Evolutionary conservation across 2,797 vertebrate species (phyloP).

Genomic region (Choloepus didactylus): DNA sequence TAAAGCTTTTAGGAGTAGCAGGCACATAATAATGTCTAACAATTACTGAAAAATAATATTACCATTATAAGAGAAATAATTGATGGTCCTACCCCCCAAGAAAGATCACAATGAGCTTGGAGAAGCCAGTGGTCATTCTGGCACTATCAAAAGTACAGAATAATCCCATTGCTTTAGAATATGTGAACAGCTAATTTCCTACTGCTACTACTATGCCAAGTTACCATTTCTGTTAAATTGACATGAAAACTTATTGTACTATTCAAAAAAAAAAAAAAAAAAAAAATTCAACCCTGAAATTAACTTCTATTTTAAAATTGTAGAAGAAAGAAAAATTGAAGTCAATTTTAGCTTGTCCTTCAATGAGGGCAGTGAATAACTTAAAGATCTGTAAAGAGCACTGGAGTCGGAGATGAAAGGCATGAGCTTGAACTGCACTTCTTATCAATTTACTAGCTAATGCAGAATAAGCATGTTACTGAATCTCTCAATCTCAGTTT

Average conservation of each 20-base stretch:
- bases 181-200: not conserved
- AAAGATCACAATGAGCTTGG: not conserved
- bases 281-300: not conserved
- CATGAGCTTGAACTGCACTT: not conserved
- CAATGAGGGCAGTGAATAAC: not conserved
- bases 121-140: not conserved
- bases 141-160: not conserved
- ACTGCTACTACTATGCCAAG: not conserved
- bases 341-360: conserved; percentile 21
- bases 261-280: not conserved
- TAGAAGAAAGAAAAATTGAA: not conserved
- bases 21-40: not conserved
- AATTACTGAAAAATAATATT: not conserved
- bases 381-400: not conserved
- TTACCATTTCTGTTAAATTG: conserved; percentile 16
- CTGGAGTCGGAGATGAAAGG: not conserved
- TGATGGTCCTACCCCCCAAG: not conserved
- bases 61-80: not conserved
- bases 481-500: not conserved
- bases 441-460: not conserved
- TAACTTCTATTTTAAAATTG: conserved; percentile 6
- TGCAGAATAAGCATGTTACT: not conserved
- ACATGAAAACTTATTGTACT: not conserved
- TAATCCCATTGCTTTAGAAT: not conserved
- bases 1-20: not conserved